Conservation (phyloP, 2,888 invertebrate species). For the Colostygia pectinataria region DNA sequence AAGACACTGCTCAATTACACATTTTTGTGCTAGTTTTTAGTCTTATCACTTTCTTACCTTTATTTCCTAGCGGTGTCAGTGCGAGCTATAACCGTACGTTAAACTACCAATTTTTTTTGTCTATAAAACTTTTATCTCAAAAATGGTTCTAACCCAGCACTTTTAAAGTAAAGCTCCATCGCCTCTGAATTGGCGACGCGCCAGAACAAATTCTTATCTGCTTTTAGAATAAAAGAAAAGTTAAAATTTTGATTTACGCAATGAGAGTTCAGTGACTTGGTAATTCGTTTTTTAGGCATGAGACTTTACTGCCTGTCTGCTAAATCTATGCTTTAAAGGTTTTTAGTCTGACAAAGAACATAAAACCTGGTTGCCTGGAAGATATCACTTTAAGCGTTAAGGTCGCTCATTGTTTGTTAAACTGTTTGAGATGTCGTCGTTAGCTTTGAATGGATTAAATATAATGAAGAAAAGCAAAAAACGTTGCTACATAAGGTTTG, state of each 20-base stretch:
- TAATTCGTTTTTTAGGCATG: not conserved
- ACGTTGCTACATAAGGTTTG: no score
- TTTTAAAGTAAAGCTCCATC: slow-evolving; percentile 22
- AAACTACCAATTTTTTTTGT: slow-evolving; percentile 6
- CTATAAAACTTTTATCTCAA: slow-evolving; percentile 13
- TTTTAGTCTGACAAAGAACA: not conserved
- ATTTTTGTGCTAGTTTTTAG: no score
- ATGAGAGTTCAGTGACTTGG: slow-evolving; percentile 13
- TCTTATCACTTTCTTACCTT: no score
- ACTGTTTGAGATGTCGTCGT: no score
- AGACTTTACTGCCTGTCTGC: not conserved
- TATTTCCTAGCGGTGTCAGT: not conserved
- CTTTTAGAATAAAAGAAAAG: slow-evolving; percentile 21
- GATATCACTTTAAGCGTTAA: no score
- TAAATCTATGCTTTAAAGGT: not conserved
- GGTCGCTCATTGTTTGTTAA: no score
- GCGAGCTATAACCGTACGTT: not conserved
- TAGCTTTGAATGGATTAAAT: no score
- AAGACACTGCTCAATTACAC: no score
- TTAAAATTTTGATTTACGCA: slow-evolving; percentile 23
- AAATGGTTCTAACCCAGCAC: slow-evolving; percentile 17
- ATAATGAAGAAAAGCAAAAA: no score
- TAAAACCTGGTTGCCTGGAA: no score
- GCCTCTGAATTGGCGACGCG: slow-evolving; percentile 14
- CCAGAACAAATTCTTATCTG: slow-evolving; percentile 22